phyloP scores from a whole-genome alignment of 2,113 vertebrate genomes.

The Pheucticus melanocephalus region DNA sequence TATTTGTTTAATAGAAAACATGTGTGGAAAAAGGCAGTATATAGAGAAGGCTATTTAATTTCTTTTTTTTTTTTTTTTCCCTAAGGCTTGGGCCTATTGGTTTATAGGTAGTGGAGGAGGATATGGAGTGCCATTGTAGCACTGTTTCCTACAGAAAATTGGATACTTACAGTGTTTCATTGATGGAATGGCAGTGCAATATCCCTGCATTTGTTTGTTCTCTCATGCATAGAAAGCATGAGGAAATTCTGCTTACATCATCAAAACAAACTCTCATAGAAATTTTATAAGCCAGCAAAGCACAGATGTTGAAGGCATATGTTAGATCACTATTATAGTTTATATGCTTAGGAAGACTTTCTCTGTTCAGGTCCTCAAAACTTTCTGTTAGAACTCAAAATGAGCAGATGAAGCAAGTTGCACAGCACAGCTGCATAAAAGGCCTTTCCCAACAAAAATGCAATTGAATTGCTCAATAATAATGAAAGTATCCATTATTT shows the following conservation, averaged over 20 bases:
- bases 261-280: slow-evolving; percentile 36
- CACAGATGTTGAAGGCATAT: slow-evolving; percentile 34
- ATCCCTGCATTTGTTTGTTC: background rate
- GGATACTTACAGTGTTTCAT: background rate
- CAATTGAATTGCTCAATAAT: background rate
- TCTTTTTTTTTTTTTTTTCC: background rate
- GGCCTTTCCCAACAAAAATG: background rate
- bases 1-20: slow-evolving; percentile 8
- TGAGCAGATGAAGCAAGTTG: background rate
- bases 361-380: background rate
- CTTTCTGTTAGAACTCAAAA: background rate
- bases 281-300: slow-evolving; percentile 46
- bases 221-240: background rate
- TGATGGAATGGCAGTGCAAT: background rate
- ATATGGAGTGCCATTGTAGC: background rate
- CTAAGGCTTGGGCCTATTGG: background rate
- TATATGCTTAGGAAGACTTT: background rate
- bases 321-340: background rate
- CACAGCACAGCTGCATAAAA: background rate
- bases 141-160: slow-evolving; percentile 22
- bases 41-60: background rate
- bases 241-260: slow-evolving; percentile 47
- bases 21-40: background rate
- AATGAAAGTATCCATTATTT: background rate
- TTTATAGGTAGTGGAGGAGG: background rate